Evolutionary conservation across 2,113 vertebrate species (phyloP).

Genomic region (pig (Sus scrofa)): T2T-Sscrofa CM000824.6:86046501-86047000

Average conservation of each 20-base stretch:
- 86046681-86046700: neutral
- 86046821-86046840: neutral
- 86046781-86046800: neutral
- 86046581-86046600: neutral
- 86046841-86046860: neutral
- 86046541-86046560: conserved; percentile 45
- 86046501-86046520: too few species aligned
- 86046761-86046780: neutral
- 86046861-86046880: neutral
- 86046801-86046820: neutral
- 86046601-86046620: neutral
- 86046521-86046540: neutral
- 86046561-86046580: neutral
- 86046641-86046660: neutral
- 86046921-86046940: neutral
- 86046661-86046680: neutral
- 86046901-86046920: neutral
- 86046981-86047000: neutral
- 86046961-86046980: neutral
- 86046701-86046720: neutral
- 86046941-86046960: neutral
- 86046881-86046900: neutral
- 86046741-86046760: neutral
- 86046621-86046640: neutral
- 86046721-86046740: neutral